A percentile compares a stretch with the other conserved stretches of the same genome.
phyloP scores from a whole-genome alignment of 2,113 vertebrate species.

The Syngnathus typhle region DNA sequence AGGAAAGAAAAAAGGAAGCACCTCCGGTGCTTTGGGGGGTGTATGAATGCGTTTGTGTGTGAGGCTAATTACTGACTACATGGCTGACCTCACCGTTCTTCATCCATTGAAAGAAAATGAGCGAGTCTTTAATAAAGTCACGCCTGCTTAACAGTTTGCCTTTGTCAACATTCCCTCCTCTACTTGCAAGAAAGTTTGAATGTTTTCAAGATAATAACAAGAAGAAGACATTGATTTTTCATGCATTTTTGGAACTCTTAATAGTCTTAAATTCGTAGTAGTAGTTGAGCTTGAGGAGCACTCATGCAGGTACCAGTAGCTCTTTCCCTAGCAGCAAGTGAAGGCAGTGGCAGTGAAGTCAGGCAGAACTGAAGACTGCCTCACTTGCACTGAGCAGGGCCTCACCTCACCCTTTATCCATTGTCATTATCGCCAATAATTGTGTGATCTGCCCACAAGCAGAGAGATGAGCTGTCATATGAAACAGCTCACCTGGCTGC shows the following conservation, averaged over 20 bases:
- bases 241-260: too few relatives aligned
- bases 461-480: neutral
- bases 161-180: neutral
- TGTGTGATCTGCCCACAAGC: neutral
- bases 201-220: neutral
- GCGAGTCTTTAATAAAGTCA: neutral
- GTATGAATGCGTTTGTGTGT: constrained; percentile 44
- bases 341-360: too few relatives aligned
- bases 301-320: neutral
- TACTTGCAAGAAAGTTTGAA: neutral
- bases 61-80: constrained; percentile 67
- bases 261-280: too few relatives aligned
- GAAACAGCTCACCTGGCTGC: constrained; percentile 5
- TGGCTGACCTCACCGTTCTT: constrained; percentile 60
- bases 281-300: too few relatives aligned
- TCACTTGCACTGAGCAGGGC: neutral
- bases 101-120: constrained; percentile 1
- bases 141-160: constrained; percentile 1
- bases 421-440: constrained; percentile 1
- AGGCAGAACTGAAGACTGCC: neutral
- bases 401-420: neutral
- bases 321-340: neutral
- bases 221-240: too few relatives aligned
- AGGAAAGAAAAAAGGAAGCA: constrained; percentile 20
- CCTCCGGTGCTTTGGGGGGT: constrained; percentile 60